phyloP scores from a whole-genome alignment of 2,797 vertebrate genomes.

The Ptychadena robeensis region DNA sequence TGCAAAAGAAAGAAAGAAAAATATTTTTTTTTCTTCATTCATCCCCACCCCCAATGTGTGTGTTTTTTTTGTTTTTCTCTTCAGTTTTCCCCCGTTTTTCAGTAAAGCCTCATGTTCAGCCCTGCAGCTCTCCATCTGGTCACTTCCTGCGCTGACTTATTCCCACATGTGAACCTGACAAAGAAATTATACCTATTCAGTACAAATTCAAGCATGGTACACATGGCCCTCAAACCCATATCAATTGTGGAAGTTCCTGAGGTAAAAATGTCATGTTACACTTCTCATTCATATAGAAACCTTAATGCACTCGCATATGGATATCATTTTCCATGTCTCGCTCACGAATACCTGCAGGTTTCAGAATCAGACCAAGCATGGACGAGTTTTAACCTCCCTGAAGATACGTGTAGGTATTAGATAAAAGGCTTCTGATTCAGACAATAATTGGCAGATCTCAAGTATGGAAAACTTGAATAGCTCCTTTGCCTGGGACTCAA shows the following conservation, averaged over 20 bases:
- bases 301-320: background rate
- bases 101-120: conserved; percentile 54
- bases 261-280: background rate
- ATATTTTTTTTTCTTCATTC: conserved; percentile 57
- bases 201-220: background rate
- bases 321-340: background rate
- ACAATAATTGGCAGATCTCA: background rate
- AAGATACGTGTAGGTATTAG: too few species aligned
- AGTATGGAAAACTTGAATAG: background rate
- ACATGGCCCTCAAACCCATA: background rate
- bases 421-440: too few species aligned
- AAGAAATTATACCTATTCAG: conserved; percentile 10
- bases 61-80: conserved; percentile 34
- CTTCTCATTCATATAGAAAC: background rate
- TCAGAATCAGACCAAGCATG: background rate
- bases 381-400: background rate
- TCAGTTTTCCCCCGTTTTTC: conserved; percentile 45
- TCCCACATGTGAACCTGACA: conserved; percentile 41
- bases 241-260: background rate
- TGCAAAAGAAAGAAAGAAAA: conserved; percentile 65
- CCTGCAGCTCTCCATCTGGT: conserved; percentile 46
- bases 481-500: too few species aligned
- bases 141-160: conserved; percentile 41
- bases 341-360: background rate
- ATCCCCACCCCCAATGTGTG: conserved; percentile 46